These are phyloP conservation scores for Melanotaenia parkinsoni DNA, from an alignment of 2,797 vertebrate species.

Conservation along the genomic window DNA sequence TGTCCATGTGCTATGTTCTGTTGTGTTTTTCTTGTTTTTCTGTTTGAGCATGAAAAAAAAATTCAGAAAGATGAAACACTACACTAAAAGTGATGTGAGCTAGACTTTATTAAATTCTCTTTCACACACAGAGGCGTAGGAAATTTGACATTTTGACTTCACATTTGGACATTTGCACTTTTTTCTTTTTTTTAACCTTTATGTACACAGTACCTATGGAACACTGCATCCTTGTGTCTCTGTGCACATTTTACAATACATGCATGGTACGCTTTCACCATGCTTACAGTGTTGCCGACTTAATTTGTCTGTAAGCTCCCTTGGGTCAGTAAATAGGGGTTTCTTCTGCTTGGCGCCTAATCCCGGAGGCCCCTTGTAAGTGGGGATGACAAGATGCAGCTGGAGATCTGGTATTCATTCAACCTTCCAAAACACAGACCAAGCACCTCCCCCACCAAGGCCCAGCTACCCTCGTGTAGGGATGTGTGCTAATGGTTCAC, in stretches of 20 bases:
- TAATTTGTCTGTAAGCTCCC: constrained; percentile 23
- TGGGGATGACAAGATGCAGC: constrained; percentile 55
- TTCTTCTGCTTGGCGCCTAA: constrained; percentile 41
- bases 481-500: constrained; percentile 40
- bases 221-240: constrained; percentile 4
- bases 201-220: background rate
- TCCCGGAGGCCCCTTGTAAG: constrained; percentile 46
- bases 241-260: background rate
- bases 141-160: background rate
- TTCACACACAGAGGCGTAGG: background rate
- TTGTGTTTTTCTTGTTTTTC: too few relatives aligned
- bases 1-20: background rate
- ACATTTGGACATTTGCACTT: background rate
- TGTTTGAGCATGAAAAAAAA: background rate
- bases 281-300: constrained; percentile 14
- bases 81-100: background rate
- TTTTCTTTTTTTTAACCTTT: background rate
- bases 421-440: constrained; percentile 43
- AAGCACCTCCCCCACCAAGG: constrained; percentile 30
- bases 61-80: background rate
- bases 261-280: background rate
- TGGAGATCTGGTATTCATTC: constrained; percentile 59
- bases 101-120: background rate
- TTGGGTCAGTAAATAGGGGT: constrained; percentile 26
- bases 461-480: constrained; percentile 20